A percentile compares a stretch with the other conserved stretches of the same genome.
Evolutionary conservation across 2,113 vertebrate species (phyloP).

Genomic region (Strigops habroptila): DNA sequence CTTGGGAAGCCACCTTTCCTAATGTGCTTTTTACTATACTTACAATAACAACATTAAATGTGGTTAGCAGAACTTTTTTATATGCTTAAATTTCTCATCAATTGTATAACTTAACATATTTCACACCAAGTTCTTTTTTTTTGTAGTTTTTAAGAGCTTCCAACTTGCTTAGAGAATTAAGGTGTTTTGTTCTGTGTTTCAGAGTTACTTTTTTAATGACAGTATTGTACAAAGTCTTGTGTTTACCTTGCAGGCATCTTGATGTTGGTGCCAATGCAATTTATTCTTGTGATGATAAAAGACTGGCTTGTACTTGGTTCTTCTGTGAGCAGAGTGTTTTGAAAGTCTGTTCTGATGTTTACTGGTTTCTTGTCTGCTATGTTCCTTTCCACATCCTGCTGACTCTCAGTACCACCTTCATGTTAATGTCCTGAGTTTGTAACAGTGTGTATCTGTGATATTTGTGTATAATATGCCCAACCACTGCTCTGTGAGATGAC

Average conservation of each 20-base stretch:
- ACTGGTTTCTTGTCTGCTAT: conserved; percentile 6
- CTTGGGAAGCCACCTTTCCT: background rate
- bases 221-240: conserved; percentile 54
- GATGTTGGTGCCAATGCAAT: conserved; percentile 60
- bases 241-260: conserved; percentile 61
- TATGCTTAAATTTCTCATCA: background rate
- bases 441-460: conserved; percentile 1
- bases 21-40: background rate
- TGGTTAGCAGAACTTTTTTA: background rate
- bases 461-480: background rate
- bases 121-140: background rate
- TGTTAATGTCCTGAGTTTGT: conserved; percentile 30
- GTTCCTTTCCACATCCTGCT: conserved; percentile 23
- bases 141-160: background rate
- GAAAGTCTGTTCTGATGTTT: conserved; percentile 53
- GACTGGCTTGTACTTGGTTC: conserved; percentile 36
- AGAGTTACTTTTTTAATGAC: conserved; percentile 42
- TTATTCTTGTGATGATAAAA: conserved; percentile 62
- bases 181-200: conserved; percentile 28
- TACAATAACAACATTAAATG: background rate
- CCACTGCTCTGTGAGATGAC: conserved; percentile 19
- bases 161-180: conserved; percentile 14
- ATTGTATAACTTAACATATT: background rate
- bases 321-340: conserved; percentile 55
- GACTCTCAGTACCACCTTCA: conserved; percentile 1